A percentile compares a stretch with the other conserved stretches of the same genome.
Conservation (phyloP, 2,797 vertebrate genomes). For the Iguana delicatissima region DNA sequence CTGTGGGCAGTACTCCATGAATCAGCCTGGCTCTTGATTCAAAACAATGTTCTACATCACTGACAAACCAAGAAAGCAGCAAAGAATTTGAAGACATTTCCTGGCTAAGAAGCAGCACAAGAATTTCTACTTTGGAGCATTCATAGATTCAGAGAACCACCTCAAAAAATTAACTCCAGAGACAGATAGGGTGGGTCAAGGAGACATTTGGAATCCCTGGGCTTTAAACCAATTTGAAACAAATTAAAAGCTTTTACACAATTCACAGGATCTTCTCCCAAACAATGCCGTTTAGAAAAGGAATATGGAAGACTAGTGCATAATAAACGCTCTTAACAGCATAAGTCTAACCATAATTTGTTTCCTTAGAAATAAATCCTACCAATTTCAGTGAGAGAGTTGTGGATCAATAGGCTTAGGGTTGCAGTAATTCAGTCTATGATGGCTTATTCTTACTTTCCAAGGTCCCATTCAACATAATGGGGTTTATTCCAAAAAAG, state of each 20-base stretch:
- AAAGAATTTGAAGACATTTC: not conserved
- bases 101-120: not conserved
- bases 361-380: not conserved
- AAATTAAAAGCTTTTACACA: not conserved
- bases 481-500: not conserved
- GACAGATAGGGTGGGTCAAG: not conserved
- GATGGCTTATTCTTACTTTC: not conserved
- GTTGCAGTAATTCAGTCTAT: not conserved
- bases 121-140: not conserved
- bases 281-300: not conserved
- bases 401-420: not conserved
- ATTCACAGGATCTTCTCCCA: not conserved
- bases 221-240: not conserved
- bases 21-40: constrained; percentile 24
- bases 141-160: not conserved
- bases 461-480: not conserved
- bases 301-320: not conserved
- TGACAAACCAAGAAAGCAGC: not conserved
- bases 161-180: constrained; percentile 10
- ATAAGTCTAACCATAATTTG: not conserved
- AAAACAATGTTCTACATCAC: constrained; percentile 23
- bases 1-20: not conserved
- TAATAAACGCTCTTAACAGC: not conserved
- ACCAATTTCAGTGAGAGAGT: not conserved
- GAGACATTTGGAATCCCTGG: not conserved